Evolutionary conservation across 2,113 vertebrate genomes (phyloP), one percentile per base, ranked within the genome.

Genomic region (Vanacampus margaritifer): DNA sequence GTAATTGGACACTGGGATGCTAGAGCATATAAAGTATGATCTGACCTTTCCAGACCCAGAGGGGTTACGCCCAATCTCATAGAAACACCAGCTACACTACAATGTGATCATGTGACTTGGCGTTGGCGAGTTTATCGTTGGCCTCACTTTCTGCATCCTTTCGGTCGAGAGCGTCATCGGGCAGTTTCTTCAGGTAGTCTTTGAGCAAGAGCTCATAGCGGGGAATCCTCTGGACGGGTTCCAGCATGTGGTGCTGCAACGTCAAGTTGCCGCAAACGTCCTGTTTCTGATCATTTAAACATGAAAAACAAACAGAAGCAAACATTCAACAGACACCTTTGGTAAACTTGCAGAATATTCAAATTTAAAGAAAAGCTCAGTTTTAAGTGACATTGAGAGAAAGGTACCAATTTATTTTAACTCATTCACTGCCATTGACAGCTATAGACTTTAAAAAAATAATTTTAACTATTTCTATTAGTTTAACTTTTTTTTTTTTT

Each of bases 201-300:
- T 94, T 98, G 68, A 99, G 92, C 58, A 99, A 88, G 73, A 99
- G 90, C 81, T 98, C 95, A 0, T 98, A 99, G 65, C 97, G 95
- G 50, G 97, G 97, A 84, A 99, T 95, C 77, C 97, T 93, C 75
- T 99, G 97, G 75, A 99, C 95, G 0, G 97, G 97, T 80, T 98
- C 97, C 71, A 99, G 87, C 97, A 99, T 98, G 86, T 99, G 97
- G 78, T 98, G 97, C 87, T 99, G 97, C 79, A 99, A 76, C 0
- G 96, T 99, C 88, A 99, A 86, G 82, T 94, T 98, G 59, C 97
- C 97, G 46, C 96, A 98, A 53, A 95, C 93, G 5, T 96, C 95
- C 75, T 98, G 93, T 82, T 95, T 97, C 97, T 98, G 86, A 53
- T 12, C 7, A 19, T 46, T 7, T 5, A 1, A 23, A 36, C 8